These are phyloP conservation scores for Steatornis caripensis DNA, from an alignment of 2,113 vertebrate genomes.

Conservation along the genomic window DNA sequence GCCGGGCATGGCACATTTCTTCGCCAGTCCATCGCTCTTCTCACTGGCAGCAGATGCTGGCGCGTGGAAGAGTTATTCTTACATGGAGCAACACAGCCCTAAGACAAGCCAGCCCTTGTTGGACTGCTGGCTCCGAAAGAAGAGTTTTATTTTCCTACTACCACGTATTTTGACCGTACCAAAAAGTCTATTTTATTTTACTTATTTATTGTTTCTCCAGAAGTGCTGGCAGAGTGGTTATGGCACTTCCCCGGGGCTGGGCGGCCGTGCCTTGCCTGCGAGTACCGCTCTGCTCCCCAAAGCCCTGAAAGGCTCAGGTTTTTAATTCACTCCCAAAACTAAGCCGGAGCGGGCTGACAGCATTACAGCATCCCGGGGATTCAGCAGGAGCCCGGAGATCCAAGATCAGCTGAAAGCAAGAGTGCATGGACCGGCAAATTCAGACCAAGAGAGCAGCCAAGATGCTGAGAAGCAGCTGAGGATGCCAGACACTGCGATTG, in stretches of 20 bases:
- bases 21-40: neutral
- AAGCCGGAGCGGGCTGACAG: neutral
- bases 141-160: neutral
- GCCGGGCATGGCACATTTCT: neutral
- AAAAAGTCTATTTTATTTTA: neutral
- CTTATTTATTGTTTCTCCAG: neutral
- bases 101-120: conserved; percentile 46
- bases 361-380: neutral
- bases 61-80: neutral
- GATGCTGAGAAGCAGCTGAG: neutral
- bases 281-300: neutral
- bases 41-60: neutral
- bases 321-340: neutral
- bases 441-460: neutral
- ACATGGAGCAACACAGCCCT: neutral
- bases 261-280: fast-evolving
- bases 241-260: fast-evolving
- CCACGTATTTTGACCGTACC: neutral
- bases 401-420: neutral
- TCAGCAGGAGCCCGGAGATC: neutral
- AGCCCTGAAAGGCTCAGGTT: neutral
- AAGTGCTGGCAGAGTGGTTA: neutral
- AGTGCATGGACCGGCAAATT: fast-evolving
- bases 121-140: neutral
- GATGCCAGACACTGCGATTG: neutral